Percentiles rank a stretch among this genome's conserved stretches.
Evolutionary conservation across 1,140 invertebrate genomes (phyloP).

Genomic region (Holotrichia oblita): DNA sequence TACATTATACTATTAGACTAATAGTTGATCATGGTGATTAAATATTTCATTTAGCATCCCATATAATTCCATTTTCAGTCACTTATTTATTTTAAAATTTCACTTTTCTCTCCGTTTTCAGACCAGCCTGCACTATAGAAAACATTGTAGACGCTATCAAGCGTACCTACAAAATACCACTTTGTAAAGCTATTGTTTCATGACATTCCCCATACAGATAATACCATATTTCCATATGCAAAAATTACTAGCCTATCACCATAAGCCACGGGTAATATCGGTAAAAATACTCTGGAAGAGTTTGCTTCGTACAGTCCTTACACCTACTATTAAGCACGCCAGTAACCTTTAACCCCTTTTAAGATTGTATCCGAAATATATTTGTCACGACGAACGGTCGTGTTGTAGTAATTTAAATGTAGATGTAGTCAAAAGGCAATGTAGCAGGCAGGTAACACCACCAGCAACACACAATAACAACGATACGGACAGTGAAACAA

Average conservation of each 20-base stretch:
- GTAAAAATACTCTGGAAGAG: background rate
- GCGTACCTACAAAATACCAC: background rate
- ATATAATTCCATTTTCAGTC: no score
- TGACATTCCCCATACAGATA: background rate
- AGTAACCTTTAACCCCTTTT: constrained; percentile 8
- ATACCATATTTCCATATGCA: constrained; percentile 3
- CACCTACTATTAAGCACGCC: constrained; percentile 34
- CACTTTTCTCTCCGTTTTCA: background rate
- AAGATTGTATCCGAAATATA: constrained; percentile 25
- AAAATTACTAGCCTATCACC: background rate
- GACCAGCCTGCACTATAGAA: background rate
- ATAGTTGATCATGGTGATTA: no score
- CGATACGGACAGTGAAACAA: background rate
- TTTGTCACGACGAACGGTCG: constrained; percentile 29
- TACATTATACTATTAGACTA: no score
- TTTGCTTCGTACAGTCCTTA: constrained; percentile 1
- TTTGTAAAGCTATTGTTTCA: constrained; percentile 12
- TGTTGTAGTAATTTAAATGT: constrained; percentile 29
- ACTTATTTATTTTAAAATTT: no score
- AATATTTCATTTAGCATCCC: no score
- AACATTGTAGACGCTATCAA: background rate
- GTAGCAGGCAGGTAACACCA: background rate
- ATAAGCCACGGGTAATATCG: background rate
- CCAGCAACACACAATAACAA: constrained; percentile 9
- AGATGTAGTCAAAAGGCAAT: constrained; percentile 3